These are phyloP conservation scores for Tetraneura akinire DNA, from an alignment of 1,140 invertebrate genomes.

Conservation along the genomic window DNA sequence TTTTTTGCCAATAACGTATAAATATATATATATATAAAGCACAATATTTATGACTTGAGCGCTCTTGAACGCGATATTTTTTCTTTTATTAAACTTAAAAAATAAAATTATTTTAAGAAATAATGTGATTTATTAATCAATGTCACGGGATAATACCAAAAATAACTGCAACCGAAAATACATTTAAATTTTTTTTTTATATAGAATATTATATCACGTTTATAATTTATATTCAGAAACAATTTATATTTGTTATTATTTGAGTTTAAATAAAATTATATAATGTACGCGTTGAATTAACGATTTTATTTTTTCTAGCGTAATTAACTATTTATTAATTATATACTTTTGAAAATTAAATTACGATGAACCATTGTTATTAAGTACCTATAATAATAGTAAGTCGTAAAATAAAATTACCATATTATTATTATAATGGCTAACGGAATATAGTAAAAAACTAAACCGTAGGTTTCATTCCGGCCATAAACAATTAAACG, in stretches of 20 bases:
- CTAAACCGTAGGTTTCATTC: too few relatives aligned
- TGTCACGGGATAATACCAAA: neutral
- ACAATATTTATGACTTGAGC: neutral
- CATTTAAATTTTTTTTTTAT: neutral
- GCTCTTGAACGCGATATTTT: neutral
- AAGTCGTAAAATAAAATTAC: neutral
- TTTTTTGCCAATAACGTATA: constrained; percentile 20
- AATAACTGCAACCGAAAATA: too few relatives aligned
- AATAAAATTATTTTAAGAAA: neutral
- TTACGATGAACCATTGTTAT: neutral
- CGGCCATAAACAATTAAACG: neutral
- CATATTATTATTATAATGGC: neutral
- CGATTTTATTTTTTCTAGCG: too few relatives aligned
- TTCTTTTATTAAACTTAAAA: neutral
- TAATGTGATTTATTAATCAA: neutral
- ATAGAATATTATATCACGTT: too few relatives aligned
- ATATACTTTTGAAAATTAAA: neutral
- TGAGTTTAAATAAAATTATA: too few relatives aligned
- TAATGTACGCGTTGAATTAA: too few relatives aligned
- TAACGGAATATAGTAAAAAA: neutral
- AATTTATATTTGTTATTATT: too few relatives aligned
- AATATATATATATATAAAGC: too few relatives aligned
- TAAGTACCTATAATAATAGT: neutral
- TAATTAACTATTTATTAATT: too few relatives aligned
- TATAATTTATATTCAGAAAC: too few relatives aligned